Evolutionary conservation across 1,140 invertebrate genomes (phyloP).

Genomic region (Zaprionus ornatus): DNA sequence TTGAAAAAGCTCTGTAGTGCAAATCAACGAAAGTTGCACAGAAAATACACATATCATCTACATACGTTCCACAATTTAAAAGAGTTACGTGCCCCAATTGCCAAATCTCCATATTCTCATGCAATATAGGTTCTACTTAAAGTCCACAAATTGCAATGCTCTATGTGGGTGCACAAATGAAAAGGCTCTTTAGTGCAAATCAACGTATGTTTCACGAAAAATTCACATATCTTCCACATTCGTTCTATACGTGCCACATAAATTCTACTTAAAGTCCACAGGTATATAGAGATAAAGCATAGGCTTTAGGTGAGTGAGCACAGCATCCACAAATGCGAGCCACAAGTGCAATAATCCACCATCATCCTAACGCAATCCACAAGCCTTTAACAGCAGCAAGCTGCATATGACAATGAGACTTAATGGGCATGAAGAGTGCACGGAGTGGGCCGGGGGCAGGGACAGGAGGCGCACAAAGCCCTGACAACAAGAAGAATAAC

Average conservation of each 20-base stretch:
- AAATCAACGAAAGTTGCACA: no score
- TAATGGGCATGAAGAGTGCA: constrained; percentile 49
- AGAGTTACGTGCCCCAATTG: no score
- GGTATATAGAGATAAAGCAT: neutral
- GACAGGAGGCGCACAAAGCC: neutral
- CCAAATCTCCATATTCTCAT: no score
- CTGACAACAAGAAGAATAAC: neutral
- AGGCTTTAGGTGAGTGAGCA: no score
- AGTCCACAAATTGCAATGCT: no score
- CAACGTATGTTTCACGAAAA: no score
- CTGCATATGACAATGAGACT: constrained; percentile 61
- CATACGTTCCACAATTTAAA: no score
- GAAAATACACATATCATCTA: no score
- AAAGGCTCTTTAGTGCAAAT: no score
- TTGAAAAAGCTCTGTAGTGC: no score
- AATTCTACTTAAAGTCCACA: neutral
- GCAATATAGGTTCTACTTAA: no score
- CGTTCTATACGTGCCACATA: constrained; percentile 4
- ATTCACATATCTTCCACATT: neutral
- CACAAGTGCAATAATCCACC: neutral
- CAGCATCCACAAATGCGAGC: neutral
- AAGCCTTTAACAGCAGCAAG: constrained; percentile 20
- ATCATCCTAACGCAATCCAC: neutral
- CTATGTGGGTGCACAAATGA: no score
- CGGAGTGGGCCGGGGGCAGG: neutral